These are phyloP conservation scores for Neosilurus mollespiculum DNA, from an alignment of 2,797 vertebrate genomes.

Conservation along the genomic window DNA sequence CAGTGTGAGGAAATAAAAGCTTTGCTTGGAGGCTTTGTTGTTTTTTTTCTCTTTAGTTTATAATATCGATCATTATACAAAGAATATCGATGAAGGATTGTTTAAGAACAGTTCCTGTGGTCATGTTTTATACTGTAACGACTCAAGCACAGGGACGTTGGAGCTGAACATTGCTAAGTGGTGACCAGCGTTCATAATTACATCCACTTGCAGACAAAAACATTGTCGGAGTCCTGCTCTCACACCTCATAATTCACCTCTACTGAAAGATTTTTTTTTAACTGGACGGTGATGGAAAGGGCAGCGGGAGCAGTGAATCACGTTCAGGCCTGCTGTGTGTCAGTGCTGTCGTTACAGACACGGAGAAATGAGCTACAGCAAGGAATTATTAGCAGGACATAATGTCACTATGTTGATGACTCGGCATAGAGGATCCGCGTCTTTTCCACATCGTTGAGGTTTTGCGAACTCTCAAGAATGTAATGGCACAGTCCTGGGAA, in stretches of 20 bases:
- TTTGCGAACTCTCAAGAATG: conserved; percentile 36
- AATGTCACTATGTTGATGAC: conserved; percentile 45
- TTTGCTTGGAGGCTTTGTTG: background rate
- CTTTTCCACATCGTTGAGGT: conserved; percentile 37
- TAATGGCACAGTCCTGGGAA: conserved; percentile 16
- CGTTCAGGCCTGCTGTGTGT: conserved; percentile 58
- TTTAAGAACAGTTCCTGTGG: too few species aligned
- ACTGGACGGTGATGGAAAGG: conserved; percentile 65
- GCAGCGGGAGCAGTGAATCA: conserved; percentile 61
- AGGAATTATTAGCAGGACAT: conserved; percentile 35
- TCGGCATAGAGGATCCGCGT: conserved; percentile 1
- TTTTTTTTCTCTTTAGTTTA: background rate
- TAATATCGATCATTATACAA: background rate
- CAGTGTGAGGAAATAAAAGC: background rate
- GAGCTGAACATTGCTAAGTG: conserved; percentile 5
- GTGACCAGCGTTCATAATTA: conserved; percentile 54
- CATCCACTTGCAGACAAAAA: conserved; percentile 59
- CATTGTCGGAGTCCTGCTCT: conserved; percentile 62
- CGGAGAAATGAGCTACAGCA: conserved; percentile 17
- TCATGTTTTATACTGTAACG: background rate
- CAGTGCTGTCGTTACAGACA: conserved; percentile 50
- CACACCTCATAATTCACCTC: conserved; percentile 69
- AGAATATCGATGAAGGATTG: background rate
- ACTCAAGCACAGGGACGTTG: background rate
- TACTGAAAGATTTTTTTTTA: conserved; percentile 62